Base-by-base conservation (phyloP, 2,797 vertebrate species). In the Nannoperca australis region DNA sequence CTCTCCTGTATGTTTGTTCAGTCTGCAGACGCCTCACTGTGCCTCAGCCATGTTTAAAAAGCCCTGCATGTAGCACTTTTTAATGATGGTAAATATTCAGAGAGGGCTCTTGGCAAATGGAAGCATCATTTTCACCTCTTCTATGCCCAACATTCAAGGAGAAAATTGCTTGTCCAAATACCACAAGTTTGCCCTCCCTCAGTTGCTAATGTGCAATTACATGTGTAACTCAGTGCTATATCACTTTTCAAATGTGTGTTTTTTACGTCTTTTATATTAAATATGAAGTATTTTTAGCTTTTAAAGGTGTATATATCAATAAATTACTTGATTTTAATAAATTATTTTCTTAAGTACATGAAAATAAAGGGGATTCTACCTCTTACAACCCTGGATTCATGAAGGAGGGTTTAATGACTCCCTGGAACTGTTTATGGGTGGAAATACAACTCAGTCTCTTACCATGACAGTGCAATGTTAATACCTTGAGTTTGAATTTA, bases 141-240 rank as follows among this genome's bases (percentile, higher is more conserved):
- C 36, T 60, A 15, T 64, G 38, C 15, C n/a, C 32, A 54, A 34
- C 45, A 49, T 34, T 58, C 20, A 47, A 49, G 64, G 50, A 66
- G 64, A 76, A 79, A 76, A 76, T 54, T 73, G 65, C 42, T 45
- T 81, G 45, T 65, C 50, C 65, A 76, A 76, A 73, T 49, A 65
- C 20, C 30, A 45, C 64, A 66, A 55, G 38, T 73, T 74, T 49
- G 27, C 17, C 10, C 66, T 30, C 20, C 54, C 53, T 55, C 40
- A 24, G 6, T n/a, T 65, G 11, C 30, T 49, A 10, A 14, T 34
- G 7, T 27, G 22, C 10, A 15, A 18, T 30, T 30, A 30, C 5
- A 51, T 49, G 56, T 22, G 36, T n/a, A 38, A 49, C 20, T 20
- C 13, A 24, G 10, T 34, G 38, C 13, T 27, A 8, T 27, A 27